These are phyloP conservation scores for Oxygymnocypris stewartii DNA, from an alignment of 2,113 vertebrate species.

Conservation along the genomic window DNA sequence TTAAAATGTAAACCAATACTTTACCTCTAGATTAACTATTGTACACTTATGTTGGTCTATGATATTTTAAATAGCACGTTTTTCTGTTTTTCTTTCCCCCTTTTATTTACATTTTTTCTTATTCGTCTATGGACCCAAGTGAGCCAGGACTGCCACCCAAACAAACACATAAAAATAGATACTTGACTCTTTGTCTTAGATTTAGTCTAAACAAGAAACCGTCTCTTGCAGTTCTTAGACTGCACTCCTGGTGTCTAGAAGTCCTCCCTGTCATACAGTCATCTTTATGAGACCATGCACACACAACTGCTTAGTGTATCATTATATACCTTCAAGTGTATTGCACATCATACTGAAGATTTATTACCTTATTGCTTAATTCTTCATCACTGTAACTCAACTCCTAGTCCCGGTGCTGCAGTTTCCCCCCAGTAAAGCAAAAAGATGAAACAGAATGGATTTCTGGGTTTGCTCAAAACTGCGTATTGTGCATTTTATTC, in stretches of 20 bases:
- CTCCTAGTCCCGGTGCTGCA: not conserved
- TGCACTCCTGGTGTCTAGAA: not conserved
- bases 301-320: constrained; percentile 2
- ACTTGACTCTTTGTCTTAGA: not conserved
- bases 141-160: not conserved
- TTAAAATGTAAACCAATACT: not conserved
- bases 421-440: not conserved
- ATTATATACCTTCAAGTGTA: not conserved
- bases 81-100: too few species aligned
- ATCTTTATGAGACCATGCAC: not conserved
- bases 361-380: not conserved
- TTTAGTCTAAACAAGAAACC: not conserved
- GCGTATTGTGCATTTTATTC: constrained; percentile 55
- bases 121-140: not conserved
- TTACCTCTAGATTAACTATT: not conserved
- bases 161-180: not conserved
- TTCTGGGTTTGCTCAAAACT: constrained; percentile 37
- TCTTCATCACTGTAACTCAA: constrained; percentile 3
- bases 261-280: not conserved
- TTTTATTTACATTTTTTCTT: not conserved
- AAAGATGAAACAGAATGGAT: not conserved
- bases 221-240: not conserved
- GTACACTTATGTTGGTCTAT: not conserved
- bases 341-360: not conserved
- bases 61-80: not conserved